phyloP scores from a whole-genome alignment of 2,113 vertebrate species.

The Bubo blakistoni region DNA sequence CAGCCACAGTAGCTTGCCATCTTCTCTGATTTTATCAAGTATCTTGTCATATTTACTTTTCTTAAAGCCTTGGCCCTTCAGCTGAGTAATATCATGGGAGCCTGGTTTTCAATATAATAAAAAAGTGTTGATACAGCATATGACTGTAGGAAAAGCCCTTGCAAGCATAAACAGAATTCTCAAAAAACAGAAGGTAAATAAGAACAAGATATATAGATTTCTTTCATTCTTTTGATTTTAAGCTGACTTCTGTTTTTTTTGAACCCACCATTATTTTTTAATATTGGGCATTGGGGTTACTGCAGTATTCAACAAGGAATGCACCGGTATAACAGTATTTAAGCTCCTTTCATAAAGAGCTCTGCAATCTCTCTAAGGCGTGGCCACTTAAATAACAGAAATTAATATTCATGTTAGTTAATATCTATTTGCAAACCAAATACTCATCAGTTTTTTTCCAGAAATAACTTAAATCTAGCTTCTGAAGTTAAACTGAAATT shows the following conservation, averaged over 20 bases:
- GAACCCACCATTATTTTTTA: background rate
- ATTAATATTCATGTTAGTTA: background rate
- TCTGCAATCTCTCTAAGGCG: background rate
- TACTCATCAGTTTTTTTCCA: background rate
- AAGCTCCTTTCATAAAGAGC: background rate
- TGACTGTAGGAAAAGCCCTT: background rate
- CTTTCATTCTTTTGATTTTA: background rate
- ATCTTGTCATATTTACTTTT: background rate
- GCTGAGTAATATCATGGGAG: background rate
- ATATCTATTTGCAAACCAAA: background rate
- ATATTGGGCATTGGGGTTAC: background rate
- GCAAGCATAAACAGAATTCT: background rate
- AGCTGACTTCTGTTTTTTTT: background rate
- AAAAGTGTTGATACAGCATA: background rate
- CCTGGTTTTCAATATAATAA: background rate
- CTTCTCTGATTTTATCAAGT: background rate
- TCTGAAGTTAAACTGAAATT: background rate
- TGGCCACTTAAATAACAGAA: background rate
- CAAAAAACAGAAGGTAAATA: background rate
- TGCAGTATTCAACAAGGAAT: background rate
- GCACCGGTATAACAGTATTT: rapidly evolving
- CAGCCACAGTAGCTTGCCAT: background rate
- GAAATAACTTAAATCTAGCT: background rate
- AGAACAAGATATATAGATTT: background rate
- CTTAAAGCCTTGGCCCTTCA: background rate